phyloP scores from a whole-genome alignment of 2,888 invertebrate genomes.

The Torymus auratus region DNA sequence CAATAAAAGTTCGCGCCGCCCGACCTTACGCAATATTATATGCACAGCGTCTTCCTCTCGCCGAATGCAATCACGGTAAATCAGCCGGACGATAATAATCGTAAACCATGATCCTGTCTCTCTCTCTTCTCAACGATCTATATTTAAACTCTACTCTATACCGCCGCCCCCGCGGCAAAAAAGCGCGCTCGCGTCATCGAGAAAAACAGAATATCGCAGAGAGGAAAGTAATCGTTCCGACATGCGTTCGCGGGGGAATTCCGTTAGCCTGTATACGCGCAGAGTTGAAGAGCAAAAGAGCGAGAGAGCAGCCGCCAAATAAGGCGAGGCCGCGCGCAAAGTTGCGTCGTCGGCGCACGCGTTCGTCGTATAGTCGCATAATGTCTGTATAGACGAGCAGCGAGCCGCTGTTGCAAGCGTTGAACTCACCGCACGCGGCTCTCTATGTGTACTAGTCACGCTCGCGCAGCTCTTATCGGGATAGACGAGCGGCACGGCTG shows the following conservation, averaged over 20 bases:
- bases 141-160: too few relatives aligned
- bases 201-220: not conserved
- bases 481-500: too few relatives aligned
- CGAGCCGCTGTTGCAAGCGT: constrained; percentile 54
- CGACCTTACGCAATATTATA: not conserved
- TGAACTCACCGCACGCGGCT: constrained; percentile 38
- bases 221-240: constrained; percentile 38
- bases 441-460: too few relatives aligned
- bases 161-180: constrained; percentile 1
- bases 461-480: too few relatives aligned
- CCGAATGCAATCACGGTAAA: constrained; percentile 4
- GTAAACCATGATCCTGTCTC: not conserved
- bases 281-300: too few relatives aligned
- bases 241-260: constrained; percentile 35
- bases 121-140: not conserved
- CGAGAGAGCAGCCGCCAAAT: constrained; percentile 41
- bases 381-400: not conserved
- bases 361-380: too few relatives aligned
- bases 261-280: constrained; percentile 32
- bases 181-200: not conserved
- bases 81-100: constrained; percentile 18
- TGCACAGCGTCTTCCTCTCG: not conserved
- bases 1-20: not conserved
- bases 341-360: not conserved
- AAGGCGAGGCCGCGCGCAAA: constrained; percentile 52